Evolutionary conservation across 2,888 invertebrate species (phyloP).

Genomic region (Digitonthophagus gazella): DNA sequence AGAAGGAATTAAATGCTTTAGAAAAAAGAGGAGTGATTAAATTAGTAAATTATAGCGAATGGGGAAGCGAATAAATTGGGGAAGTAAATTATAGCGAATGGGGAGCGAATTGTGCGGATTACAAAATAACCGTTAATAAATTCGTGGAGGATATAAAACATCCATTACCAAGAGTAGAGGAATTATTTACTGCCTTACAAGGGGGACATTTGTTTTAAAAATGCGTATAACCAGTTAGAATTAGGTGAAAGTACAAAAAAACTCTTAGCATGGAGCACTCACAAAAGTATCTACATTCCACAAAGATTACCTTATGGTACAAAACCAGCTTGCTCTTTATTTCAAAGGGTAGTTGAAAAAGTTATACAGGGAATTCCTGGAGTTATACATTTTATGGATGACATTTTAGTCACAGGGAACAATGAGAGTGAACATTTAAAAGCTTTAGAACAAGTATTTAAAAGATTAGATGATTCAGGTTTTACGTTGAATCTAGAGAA

Average conservation of each 20-base stretch:
- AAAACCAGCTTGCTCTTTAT: slow-evolving; percentile 44
- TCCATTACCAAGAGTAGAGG: not conserved
- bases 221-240: too few relatives aligned
- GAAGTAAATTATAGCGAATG: not conserved
- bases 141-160: not conserved
- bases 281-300: too few relatives aligned
- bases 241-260: too few relatives aligned
- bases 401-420: slow-evolving; percentile 38
- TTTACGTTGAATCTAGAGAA: slow-evolving; percentile 39
- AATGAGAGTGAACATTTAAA: slow-evolving; percentile 33
- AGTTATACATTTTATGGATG: slow-evolving; percentile 40
- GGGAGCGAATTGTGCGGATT: not conserved
- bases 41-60: not conserved
- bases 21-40: too few relatives aligned
- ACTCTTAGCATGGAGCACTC: too few relatives aligned
- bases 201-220: too few relatives aligned
- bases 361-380: slow-evolving; percentile 38
- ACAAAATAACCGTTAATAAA: not conserved
- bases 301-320: slow-evolving; percentile 45
- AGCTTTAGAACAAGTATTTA: slow-evolving; percentile 35
- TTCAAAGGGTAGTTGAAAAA: slow-evolving; percentile 40
- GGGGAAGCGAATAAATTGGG: not conserved
- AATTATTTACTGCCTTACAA: slow-evolving; percentile 25
- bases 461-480: slow-evolving; percentile 33
- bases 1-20: too few relatives aligned